Conservation (phyloP, 2,797 vertebrate genomes). For the Argya squamiceps region DNA sequence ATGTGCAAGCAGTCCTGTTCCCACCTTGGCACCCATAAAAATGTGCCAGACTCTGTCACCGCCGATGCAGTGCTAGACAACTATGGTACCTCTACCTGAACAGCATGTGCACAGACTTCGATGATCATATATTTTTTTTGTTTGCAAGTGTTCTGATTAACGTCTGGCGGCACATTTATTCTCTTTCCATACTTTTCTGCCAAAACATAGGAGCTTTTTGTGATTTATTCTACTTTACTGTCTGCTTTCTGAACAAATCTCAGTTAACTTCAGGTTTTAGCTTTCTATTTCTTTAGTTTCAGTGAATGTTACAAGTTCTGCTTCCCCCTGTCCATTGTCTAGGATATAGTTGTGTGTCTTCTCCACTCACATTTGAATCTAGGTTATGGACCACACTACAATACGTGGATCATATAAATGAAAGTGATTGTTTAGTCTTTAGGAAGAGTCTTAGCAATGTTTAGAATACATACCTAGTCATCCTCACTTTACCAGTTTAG, state of each 20-base stretch:
- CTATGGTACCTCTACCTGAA: not conserved
- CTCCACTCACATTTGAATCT: not conserved
- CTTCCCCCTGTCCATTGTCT: accelerated
- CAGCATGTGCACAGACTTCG: not conserved
- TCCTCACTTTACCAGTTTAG: not conserved
- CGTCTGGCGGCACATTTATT: accelerated
- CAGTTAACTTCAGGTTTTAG: not conserved
- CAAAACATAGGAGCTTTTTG: not conserved
- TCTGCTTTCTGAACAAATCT: not conserved
- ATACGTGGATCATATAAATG: not conserved
- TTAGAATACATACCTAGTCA: not conserved
- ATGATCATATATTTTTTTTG: accelerated
- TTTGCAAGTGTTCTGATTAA: not conserved
- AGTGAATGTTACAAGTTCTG: not conserved
- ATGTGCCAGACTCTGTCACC: not conserved
- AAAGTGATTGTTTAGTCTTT: not conserved
- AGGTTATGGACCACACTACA: not conserved
- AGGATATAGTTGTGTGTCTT: not conserved
- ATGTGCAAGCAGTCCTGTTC: not conserved
- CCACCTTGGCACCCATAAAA: not conserved
- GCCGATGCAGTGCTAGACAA: not conserved
- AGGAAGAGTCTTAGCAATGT: not conserved
- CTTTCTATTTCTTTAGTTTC: not conserved
- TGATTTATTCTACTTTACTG: not conserved
- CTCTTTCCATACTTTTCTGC: not conserved